Evolutionary conservation across 2,113 vertebrate species (phyloP).

Genomic region (Plectropomus leopardus): DNA sequence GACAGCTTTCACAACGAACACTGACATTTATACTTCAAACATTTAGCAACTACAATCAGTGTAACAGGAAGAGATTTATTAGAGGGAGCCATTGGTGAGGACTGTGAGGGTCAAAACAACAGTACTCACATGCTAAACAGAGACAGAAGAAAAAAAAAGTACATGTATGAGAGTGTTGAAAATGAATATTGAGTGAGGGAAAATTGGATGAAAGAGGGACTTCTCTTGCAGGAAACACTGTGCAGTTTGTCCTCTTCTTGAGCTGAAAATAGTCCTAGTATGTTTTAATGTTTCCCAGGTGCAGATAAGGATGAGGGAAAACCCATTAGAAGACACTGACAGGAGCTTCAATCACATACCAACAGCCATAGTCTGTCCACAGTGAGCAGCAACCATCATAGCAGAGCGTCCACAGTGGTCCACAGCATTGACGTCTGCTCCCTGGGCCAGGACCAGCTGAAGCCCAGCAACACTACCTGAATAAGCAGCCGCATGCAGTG

Average conservation of each 20-base stretch:
- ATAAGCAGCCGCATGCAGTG: conserved; percentile 95
- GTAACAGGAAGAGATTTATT: neutral
- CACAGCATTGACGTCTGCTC: conserved; percentile 89
- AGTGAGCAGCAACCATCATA: conserved; percentile 94
- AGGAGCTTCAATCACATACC: conserved; percentile 81
- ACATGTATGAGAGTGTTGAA: neutral
- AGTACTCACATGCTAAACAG: neutral
- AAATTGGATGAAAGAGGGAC: too few species aligned
- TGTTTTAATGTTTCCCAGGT: neutral
- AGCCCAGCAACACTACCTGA: conserved; percentile 92
- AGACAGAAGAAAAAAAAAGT: too few species aligned
- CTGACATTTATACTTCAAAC: neutral
- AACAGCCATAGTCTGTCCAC: conserved; percentile 90
- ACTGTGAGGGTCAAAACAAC: conserved; percentile 2
- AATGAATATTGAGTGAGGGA: neutral
- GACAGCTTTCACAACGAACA: conserved; percentile 30
- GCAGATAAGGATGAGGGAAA: neutral
- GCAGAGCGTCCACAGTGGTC: conserved; percentile 91
- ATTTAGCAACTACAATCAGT: neutral
- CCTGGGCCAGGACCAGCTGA: conserved; percentile 92
- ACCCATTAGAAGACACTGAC: neutral
- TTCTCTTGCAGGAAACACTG: too few species aligned
- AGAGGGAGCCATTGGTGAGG: neutral
- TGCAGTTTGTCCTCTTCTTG: neutral
- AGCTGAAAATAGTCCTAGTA: neutral